phyloP scores from a whole-genome alignment of 2,888 invertebrate species.

The Pharmacophagus antenor region DNA sequence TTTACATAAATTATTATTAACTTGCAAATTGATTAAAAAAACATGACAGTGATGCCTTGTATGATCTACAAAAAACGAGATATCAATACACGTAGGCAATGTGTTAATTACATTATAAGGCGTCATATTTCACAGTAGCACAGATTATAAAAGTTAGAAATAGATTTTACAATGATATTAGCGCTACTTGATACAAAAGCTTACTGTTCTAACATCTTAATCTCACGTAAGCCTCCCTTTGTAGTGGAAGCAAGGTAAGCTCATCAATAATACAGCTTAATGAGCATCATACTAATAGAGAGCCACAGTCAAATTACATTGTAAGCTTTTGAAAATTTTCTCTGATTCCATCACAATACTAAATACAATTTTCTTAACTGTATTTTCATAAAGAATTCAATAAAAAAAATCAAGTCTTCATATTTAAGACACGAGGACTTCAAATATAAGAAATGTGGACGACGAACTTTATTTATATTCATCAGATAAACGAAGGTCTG shows the following conservation, averaged over 20 bases:
- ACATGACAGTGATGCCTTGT: too few relatives aligned
- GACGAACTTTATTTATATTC: too few relatives aligned
- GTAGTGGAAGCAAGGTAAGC: conserved; percentile 19
- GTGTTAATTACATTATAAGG: too few relatives aligned
- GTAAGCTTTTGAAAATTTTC: background rate
- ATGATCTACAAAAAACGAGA: too few relatives aligned
- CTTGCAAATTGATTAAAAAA: too few relatives aligned
- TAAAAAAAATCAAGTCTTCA: too few relatives aligned
- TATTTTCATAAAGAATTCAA: too few relatives aligned
- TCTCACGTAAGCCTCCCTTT: conserved; percentile 28
- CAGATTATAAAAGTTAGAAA: background rate
- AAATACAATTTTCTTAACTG: background rate
- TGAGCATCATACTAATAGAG: background rate
- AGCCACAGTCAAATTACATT: background rate
- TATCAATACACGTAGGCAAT: too few relatives aligned
- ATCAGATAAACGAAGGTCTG: too few relatives aligned
- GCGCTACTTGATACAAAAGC: conserved; percentile 24
- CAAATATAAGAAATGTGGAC: too few relatives aligned
- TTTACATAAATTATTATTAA: too few relatives aligned
- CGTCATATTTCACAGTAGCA: background rate
- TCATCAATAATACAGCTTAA: conserved; percentile 19
- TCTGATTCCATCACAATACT: background rate
- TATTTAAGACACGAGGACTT: too few relatives aligned
- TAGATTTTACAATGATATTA: conserved; percentile 11
- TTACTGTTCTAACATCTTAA: conserved; percentile 15